Conservation (phyloP, 2,113 vertebrate species). For the Eulemur macaco region DNA sequence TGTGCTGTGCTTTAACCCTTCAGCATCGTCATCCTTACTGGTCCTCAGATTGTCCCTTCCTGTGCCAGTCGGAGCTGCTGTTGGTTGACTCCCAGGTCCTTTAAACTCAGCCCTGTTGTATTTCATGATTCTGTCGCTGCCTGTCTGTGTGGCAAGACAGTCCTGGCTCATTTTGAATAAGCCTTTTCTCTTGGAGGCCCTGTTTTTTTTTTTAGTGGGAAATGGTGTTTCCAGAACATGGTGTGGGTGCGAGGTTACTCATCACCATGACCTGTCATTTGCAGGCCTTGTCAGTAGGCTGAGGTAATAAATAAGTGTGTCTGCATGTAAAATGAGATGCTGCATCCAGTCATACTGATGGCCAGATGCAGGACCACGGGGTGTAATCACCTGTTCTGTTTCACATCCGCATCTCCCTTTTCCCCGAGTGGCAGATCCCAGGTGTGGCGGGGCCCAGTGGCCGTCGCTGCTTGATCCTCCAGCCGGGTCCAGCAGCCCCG, state of each 20-base stretch:
- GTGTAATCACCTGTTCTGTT: not conserved
- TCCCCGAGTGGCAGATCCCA: not conserved
- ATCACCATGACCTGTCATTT: not conserved
- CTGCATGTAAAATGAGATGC: too few relatives aligned
- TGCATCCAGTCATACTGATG: not conserved
- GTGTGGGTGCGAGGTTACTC: not conserved
- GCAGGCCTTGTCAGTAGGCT: not conserved
- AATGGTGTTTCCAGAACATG: not conserved
- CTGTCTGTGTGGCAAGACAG: not conserved
- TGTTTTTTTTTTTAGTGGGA: not conserved
- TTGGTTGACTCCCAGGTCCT: not conserved
- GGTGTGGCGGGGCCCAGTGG: too few relatives aligned
- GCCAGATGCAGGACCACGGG: too few relatives aligned
- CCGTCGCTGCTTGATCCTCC: not conserved
- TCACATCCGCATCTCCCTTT: not conserved
- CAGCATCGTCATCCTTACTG: not conserved
- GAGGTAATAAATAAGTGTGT: not conserved
- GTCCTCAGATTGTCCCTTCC: too few relatives aligned
- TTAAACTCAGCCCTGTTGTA: not conserved
- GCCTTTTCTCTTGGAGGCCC: not conserved
- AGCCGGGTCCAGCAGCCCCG: not conserved
- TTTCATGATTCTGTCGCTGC: not conserved
- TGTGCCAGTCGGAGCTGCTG: not conserved
- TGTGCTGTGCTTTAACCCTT: not conserved
- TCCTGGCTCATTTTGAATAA: not conserved